phyloP scores from a whole-genome alignment of 2,113 vertebrate species.

The Campylorhamphus procurvoides region DNA sequence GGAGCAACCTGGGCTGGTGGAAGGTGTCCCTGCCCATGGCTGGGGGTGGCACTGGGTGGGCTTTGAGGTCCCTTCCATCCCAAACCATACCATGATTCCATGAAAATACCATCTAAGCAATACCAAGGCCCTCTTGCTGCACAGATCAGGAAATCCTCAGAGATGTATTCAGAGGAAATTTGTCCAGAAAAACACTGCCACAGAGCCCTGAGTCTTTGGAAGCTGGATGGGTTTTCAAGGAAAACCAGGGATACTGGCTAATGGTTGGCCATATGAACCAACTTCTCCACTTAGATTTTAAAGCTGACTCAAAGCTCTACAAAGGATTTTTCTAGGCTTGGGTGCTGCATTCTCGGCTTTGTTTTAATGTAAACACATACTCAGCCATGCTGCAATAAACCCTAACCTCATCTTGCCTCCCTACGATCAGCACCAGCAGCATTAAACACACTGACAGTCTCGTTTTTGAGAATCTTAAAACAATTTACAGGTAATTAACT shows the following conservation, averaged over 20 bases:
- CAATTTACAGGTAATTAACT: conserved; percentile 1
- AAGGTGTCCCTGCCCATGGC: background rate
- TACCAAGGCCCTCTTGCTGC: background rate
- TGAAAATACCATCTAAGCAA: fast-evolving
- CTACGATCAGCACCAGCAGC: background rate
- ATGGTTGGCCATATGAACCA: background rate
- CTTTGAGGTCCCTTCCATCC: background rate
- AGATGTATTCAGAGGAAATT: background rate
- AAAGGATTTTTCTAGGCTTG: background rate
- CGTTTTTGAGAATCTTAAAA: background rate
- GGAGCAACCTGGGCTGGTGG: fast-evolving
- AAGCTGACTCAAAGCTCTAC: background rate
- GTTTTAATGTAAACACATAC: conserved; percentile 7
- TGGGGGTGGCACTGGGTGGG: too few species aligned
- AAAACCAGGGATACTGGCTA: background rate
- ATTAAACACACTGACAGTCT: background rate
- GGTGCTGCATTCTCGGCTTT: background rate
- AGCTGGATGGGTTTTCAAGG: background rate
- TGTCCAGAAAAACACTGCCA: background rate
- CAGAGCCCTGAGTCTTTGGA: fast-evolving
- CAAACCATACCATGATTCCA: background rate
- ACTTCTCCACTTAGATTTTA: background rate
- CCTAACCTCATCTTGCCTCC: background rate
- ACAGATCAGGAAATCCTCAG: background rate
- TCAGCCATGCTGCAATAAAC: background rate